These are phyloP conservation scores for Alethe castanea DNA, from an alignment of 2,113 vertebrate species.

Conservation along the genomic window DNA sequence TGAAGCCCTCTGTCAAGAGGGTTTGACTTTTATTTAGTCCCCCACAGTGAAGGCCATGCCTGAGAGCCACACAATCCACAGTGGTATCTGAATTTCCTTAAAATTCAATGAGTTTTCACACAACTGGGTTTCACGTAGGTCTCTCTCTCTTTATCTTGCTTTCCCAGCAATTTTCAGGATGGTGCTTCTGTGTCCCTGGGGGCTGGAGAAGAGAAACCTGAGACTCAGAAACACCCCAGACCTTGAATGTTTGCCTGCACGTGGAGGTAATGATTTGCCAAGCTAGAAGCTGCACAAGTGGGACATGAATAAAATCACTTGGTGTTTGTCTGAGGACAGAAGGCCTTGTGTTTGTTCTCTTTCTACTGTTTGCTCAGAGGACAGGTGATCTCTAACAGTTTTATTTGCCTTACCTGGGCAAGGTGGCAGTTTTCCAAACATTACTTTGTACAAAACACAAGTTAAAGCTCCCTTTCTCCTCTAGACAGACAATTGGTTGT, in stretches of 20 bases:
- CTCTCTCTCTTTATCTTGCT: not conserved
- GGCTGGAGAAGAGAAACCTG: not conserved
- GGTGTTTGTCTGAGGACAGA: not conserved
- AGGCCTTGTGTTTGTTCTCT: not conserved
- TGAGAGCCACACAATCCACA: not conserved
- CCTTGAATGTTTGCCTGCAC: not conserved
- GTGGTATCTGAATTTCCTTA: not conserved
- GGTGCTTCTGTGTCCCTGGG: not conserved
- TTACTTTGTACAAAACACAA: not conserved
- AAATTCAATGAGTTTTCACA: not conserved
- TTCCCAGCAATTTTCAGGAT: not conserved
- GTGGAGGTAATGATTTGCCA: not conserved
- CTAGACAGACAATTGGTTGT: not conserved
- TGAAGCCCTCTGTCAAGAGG: not conserved
- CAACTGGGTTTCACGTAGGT: not conserved
- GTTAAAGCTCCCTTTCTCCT: not conserved
- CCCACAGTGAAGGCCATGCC: not conserved
- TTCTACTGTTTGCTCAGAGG: conserved; percentile 11
- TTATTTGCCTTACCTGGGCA: not conserved
- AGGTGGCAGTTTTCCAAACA: not conserved
- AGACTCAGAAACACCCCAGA: not conserved
- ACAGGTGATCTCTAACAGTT: not conserved
- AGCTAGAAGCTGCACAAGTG: not conserved
- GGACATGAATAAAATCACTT: not conserved
- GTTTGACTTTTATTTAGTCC: not conserved